These are phyloP conservation scores for Dynastes maya DNA, from an alignment of 2,888 invertebrate species.

Conservation along the genomic window DNA sequence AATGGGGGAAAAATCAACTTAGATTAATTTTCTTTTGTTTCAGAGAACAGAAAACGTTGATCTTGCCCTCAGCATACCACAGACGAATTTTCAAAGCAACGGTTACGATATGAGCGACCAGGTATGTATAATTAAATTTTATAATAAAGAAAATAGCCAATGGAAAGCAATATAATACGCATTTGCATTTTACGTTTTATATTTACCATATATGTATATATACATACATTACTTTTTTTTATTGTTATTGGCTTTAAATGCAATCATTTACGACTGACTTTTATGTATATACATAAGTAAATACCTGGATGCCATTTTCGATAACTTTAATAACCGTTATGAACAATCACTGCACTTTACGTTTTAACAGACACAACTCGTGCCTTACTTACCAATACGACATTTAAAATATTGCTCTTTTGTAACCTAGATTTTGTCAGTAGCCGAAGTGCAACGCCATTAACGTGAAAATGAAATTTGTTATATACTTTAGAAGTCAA, in stretches of 20 bases:
- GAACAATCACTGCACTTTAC: constrained; percentile 2
- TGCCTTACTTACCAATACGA: no score
- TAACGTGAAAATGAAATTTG: no score
- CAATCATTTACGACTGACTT: not conserved
- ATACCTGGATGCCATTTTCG: constrained; percentile 16
- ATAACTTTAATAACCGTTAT: constrained; percentile 1
- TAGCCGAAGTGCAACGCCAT: no score
- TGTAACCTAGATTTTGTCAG: not conserved
- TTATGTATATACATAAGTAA: not conserved
- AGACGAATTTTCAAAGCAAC: constrained; percentile 74
- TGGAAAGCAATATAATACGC: not conserved
- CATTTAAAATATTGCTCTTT: not conserved
- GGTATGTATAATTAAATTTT: constrained; percentile 70
- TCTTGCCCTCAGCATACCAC: constrained; percentile 80
- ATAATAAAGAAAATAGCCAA: not conserved
- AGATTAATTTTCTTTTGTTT: constrained; percentile 69
- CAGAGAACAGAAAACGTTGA: constrained; percentile 86
- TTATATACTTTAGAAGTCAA: no score
- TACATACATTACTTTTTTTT: constrained; percentile 6
- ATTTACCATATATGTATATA: not conserved
- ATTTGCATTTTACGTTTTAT: constrained; percentile 11
- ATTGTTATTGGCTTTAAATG: constrained; percentile 27
- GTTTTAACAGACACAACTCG: not conserved
- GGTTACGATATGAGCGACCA: constrained; percentile 86
- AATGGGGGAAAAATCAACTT: no score